phyloP scores from a whole-genome alignment of 2,888 invertebrate species.

The Podabrus alpinus region DNA sequence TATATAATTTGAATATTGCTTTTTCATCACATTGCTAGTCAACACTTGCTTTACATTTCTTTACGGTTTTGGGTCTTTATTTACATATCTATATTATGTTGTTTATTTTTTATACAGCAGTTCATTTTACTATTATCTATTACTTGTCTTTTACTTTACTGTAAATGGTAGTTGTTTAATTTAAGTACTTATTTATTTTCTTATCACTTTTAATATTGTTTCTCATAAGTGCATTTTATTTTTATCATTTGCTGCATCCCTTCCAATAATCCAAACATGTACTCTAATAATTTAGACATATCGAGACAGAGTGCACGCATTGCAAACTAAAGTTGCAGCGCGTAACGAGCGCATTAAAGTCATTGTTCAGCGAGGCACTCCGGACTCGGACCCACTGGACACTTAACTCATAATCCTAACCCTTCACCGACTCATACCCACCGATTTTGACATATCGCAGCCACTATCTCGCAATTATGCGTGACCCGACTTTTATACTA shows the following conservation, averaged over 20 bases:
- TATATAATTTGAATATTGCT: conserved; percentile 23
- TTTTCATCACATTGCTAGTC: conserved; percentile 36
- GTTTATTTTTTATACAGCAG: not conserved
- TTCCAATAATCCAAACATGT: conserved; percentile 35
- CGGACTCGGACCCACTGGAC: conserved; percentile 78
- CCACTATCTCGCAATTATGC: conserved; percentile 51
- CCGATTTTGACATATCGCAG: conserved; percentile 49
- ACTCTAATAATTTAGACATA: conserved; percentile 67
- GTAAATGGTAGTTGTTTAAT: conserved; percentile 9
- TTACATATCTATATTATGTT: not conserved
- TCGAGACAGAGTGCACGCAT: conserved; percentile 82
- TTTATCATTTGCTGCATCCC: conserved; percentile 58
- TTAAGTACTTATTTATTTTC: conserved; percentile 45
- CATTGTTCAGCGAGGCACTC: conserved; percentile 83
- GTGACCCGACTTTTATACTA: conserved; percentile 25
- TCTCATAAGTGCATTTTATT: conserved; percentile 45
- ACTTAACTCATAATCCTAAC: conserved; percentile 55
- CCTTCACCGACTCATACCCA: conserved; percentile 27
- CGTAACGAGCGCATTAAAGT: conserved; percentile 87
- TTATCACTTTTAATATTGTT: conserved; percentile 31
- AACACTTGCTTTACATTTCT: conserved; percentile 16
- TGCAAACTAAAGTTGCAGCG: conserved; percentile 86
- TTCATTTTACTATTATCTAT: not conserved
- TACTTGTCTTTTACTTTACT: not conserved
- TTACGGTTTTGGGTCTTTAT: conserved; percentile 3